A percentile compares a stretch with the other conserved stretches of the same genome.
Evolutionary conservation across 64 coral and sea anemone genomes (phyloP).

Genomic region (Stichodactyla helianthus): DNA sequence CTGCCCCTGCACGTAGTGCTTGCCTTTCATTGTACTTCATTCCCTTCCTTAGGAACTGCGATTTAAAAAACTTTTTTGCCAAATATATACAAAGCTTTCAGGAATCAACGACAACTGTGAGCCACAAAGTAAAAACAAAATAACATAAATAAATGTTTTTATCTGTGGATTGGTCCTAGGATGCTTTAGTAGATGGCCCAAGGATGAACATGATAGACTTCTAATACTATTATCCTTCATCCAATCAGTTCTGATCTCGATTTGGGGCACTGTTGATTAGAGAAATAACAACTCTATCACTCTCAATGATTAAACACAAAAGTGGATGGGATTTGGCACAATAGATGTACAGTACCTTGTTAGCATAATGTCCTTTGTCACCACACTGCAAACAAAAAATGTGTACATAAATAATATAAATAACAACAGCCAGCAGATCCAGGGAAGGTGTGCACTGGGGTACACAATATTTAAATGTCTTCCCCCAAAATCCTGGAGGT

Average conservation of each 20-base stretch:
- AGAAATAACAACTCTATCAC: background rate
- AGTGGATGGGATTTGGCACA: background rate
- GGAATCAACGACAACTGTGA: too few relatives aligned
- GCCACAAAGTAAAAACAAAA: too few relatives aligned
- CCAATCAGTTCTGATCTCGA: slow-evolving; percentile 91
- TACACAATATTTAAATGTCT: too few relatives aligned
- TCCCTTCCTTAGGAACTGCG: too few relatives aligned
- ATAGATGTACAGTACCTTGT: slow-evolving; percentile 60
- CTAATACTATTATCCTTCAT: background rate
- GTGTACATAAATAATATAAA: background rate
- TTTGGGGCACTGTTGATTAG: slow-evolving; percentile 72
- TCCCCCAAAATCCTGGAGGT: too few relatives aligned
- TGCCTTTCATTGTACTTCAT: too few relatives aligned
- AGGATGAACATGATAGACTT: background rate
- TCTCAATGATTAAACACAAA: background rate
- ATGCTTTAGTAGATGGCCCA: background rate
- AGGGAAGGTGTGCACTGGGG: too few relatives aligned
- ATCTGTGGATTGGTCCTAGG: background rate
- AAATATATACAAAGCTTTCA: too few relatives aligned
- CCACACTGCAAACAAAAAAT: slow-evolving; percentile 73
- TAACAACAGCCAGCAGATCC: too few relatives aligned
- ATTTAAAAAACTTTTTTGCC: too few relatives aligned
- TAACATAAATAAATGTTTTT: background rate
- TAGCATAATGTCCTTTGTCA: slow-evolving; percentile 98
- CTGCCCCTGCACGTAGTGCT: too few relatives aligned